Base-by-base conservation (phyloP, 1,140 invertebrate species). In the Dendroctonus ponderosae region DNA sequence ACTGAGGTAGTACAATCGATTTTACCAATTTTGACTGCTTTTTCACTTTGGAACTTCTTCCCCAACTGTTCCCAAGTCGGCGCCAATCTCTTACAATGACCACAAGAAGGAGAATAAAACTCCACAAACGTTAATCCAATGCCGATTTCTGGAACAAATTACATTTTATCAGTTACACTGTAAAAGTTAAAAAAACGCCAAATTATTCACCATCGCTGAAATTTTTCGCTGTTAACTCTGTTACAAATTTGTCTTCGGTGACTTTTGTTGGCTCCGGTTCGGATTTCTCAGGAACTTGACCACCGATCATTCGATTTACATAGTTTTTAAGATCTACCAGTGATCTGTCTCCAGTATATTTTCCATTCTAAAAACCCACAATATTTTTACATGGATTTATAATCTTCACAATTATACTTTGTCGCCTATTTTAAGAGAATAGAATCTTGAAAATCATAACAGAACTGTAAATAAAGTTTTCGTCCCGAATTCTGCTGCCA, bases 91-190 rank as follows among this genome's bases (percentile, higher is more conserved):
- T 89, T 89, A 67, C 88, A 90, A 72, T 90, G 88, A 7, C 87
- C 88, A 72, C 88, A 90, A 89, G 89, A 91, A 7, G 89, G 89
- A n/a, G 89, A 89, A 76, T 86, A 91, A 75, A 91, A 91, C 77
- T 90, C 89, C 5, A 91, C 83, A 73, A 92, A 90, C 2, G 85
- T 85, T 43, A 87, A 75, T 44, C 86, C 87, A 69, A 82, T 82
- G 42, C 83, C 78, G 14, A 92, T 83, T 54, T 67, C 65, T 67
- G 39, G 51, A 66, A 57, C 14, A 11, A 26, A 49, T 2, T 26
- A 2, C 5, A 50, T 3, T 5, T 14, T 5, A 44, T 5, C 44
- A 46, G 46, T 7, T 5, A n/a, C 14, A 59, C 11, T 9, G 7
- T 52, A 52, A 4, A 12, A 3, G 50, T 52, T 46, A 12, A 9